Evolutionary conservation across 1,140 invertebrate genomes (phyloP).

Genomic region (Parasteatoda tepidariorum): DNA sequence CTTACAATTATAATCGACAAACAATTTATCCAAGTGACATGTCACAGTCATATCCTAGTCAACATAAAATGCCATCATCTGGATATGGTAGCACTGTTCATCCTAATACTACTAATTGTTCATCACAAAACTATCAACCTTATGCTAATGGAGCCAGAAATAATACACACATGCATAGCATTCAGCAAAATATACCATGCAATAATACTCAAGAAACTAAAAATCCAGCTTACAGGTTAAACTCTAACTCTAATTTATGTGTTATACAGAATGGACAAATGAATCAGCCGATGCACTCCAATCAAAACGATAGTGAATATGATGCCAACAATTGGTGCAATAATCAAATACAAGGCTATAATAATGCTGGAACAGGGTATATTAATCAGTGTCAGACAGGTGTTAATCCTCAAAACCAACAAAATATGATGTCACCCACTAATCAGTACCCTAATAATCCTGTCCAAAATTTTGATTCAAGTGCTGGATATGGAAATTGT

Average conservation of each 20-base stretch:
- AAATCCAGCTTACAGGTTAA: background rate
- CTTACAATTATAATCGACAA: background rate
- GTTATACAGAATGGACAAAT: constrained; percentile 10
- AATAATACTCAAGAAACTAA: background rate
- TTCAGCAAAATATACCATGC: background rate
- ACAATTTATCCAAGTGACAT: constrained; percentile 18
- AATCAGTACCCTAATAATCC: background rate
- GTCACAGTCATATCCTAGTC: constrained; percentile 39
- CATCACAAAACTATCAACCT: constrained; percentile 15
- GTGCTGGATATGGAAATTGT: background rate
- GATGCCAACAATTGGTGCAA: constrained; percentile 7
- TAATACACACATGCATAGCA: background rate
- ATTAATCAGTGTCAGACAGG: background rate
- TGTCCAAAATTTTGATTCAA: background rate
- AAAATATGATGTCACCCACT: background rate
- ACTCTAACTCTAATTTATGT: constrained; percentile 8
- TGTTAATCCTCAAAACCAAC: background rate
- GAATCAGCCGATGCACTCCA: background rate
- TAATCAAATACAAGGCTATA: background rate
- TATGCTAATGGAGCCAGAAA: constrained; percentile 1
- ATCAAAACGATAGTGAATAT: constrained; percentile 11
- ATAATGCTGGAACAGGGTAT: background rate
- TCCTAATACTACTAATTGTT: background rate
- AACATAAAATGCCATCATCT: constrained; percentile 17
- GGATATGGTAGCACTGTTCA: constrained; percentile 6